phyloP scores from a whole-genome alignment of 1,140 invertebrate species.

The Muscidifurax raptorellus region DNA sequence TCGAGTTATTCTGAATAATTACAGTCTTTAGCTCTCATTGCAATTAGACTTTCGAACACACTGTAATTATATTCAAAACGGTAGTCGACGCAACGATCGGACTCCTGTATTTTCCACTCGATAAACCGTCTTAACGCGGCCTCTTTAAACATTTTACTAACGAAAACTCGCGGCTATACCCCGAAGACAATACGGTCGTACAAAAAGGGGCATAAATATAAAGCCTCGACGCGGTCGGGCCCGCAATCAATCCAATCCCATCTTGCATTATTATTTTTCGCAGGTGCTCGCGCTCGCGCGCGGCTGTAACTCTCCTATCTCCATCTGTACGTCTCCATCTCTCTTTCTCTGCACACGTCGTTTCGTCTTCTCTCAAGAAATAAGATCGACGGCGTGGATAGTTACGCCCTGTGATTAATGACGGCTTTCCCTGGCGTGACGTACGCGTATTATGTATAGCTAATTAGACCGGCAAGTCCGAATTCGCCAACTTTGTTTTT shows the following conservation, averaged over 20 bases:
- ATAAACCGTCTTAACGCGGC: conserved; percentile 32
- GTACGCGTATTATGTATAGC: conserved; percentile 4
- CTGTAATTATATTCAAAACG: not conserved
- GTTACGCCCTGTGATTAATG: conserved; percentile 51
- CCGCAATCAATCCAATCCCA: conserved; percentile 37
- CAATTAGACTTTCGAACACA: not conserved
- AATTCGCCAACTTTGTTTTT: not conserved
- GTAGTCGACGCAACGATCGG: not conserved
- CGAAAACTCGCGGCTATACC: not conserved
- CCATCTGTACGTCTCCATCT: not conserved
- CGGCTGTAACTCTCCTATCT: conserved; percentile 4
- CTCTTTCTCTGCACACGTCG: not conserved
- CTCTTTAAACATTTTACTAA: not conserved
- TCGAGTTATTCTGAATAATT: not conserved
- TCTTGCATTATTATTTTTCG: conserved; percentile 45
- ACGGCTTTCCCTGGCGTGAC: conserved; percentile 21
- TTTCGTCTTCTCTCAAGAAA: conserved; percentile 12
- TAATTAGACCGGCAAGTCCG: not conserved
- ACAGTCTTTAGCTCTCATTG: not conserved
- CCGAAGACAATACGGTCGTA: not conserved
- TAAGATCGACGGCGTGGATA: conserved; percentile 43
- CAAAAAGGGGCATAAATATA: not conserved
- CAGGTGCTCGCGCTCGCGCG: conserved; percentile 20
- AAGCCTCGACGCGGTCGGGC: not conserved
- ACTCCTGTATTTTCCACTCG: conserved; percentile 11